Evolutionary conservation across 1,140 invertebrate genomes (phyloP).

Genomic region (Aplysia californica): DNA sequence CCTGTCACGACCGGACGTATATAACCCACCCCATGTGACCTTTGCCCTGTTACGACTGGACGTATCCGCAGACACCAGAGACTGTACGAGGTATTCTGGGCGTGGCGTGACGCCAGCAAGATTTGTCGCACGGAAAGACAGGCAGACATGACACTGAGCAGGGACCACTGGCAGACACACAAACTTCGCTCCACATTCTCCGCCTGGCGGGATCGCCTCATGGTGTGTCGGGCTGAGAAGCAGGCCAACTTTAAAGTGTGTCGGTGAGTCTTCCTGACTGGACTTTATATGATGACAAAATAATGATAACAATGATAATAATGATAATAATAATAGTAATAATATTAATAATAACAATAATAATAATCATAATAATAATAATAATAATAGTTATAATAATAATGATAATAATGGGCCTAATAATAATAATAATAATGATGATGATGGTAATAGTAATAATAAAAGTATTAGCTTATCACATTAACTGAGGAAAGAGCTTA

Average conservation of each 20-base stretch:
- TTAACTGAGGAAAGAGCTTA: neutral
- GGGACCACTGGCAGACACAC: conserved; percentile 24
- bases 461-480: neutral
- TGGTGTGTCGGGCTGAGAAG: neutral
- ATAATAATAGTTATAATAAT: too few species aligned
- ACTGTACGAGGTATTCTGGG: conserved; percentile 17
- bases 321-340: neutral
- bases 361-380: too few species aligned
- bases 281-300: neutral
- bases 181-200: conserved; percentile 19
- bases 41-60: neutral
- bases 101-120: conserved; percentile 24
- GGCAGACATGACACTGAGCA: conserved; percentile 22
- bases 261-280: neutral
- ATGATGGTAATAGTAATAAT: neutral
- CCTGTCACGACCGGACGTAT: neutral
- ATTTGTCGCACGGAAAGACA: conserved; percentile 30
- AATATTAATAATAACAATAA: too few species aligned
- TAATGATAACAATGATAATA: neutral
- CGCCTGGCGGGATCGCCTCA: conserved; percentile 20
- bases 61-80: conserved; percentile 5
- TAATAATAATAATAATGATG: too few species aligned
- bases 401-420: too few species aligned
- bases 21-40: neutral
- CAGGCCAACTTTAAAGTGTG: conserved; percentile 14